phyloP scores from a whole-genome alignment of 2,113 vertebrate species.

The Sisor rabdophorus region DNA sequence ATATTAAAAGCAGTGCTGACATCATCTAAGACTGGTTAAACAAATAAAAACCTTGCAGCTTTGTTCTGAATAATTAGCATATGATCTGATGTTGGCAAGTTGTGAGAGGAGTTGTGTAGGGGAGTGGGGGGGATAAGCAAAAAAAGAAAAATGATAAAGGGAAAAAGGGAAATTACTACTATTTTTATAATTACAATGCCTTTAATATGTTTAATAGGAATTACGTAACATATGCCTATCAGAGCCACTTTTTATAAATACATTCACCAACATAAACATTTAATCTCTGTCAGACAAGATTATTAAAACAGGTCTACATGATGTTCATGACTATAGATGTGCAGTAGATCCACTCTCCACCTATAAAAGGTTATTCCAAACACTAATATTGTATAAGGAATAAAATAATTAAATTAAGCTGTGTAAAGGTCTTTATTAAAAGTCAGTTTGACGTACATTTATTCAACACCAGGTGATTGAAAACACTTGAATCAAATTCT shows the following conservation, averaged over 20 bases:
- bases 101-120: background rate
- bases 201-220: slow-evolving; percentile 28
- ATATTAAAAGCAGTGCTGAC: background rate
- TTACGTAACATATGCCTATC: slow-evolving; percentile 36
- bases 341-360: background rate
- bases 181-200: background rate
- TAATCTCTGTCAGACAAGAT: slow-evolving; percentile 40
- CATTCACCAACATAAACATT: slow-evolving; percentile 35
- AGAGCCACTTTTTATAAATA: background rate
- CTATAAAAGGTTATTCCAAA: background rate
- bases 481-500: background rate
- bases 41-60: background rate
- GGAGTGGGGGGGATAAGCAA: background rate
- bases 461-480: background rate
- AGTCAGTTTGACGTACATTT: background rate
- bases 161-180: too few relatives aligned
- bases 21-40: background rate
- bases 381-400: background rate
- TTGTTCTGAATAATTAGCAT: too few relatives aligned
- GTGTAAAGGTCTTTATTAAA: background rate
- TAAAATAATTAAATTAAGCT: slow-evolving; percentile 5
- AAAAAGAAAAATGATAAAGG: background rate
- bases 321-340: slow-evolving; percentile 33
- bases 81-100: background rate
- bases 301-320: slow-evolving; percentile 52